These are phyloP conservation scores for Meriones psammophilus DNA, from an alignment of 2,797 vertebrate genomes.

Conservation along the genomic window DNA sequence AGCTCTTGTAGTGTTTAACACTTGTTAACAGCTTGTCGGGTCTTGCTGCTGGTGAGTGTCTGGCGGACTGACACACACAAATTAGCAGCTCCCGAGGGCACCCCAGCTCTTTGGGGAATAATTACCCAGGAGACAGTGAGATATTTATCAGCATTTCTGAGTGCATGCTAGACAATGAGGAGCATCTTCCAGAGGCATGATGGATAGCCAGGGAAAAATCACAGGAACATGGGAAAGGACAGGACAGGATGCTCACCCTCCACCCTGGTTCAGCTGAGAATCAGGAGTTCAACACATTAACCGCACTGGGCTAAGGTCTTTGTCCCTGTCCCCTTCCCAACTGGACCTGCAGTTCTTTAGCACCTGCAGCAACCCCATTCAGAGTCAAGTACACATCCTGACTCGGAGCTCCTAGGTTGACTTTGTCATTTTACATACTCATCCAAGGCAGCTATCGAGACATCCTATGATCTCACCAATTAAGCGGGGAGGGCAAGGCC, in stretches of 20 bases:
- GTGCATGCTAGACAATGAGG: not conserved
- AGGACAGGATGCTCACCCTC: not conserved
- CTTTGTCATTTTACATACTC: not conserved
- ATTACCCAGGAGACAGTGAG: not conserved
- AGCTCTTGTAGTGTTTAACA: not conserved
- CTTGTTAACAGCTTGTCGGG: constrained; percentile 41
- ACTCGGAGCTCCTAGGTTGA: not conserved
- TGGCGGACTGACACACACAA: not conserved
- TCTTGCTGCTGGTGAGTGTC: not conserved
- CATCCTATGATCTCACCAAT: not conserved
- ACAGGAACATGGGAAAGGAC: not conserved
- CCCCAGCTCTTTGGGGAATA: constrained; percentile 40
- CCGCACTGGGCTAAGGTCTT: not conserved
- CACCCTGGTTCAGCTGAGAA: not conserved
- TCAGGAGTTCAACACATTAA: not conserved
- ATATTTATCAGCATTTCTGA: constrained; percentile 60
- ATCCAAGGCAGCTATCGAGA: not conserved
- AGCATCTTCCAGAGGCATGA: not conserved
- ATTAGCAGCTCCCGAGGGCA: constrained; percentile 1
- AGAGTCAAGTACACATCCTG: not conserved
- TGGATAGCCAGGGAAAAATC: not conserved
- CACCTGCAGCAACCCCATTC: not conserved
- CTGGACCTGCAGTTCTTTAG: not conserved
- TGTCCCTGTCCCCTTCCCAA: not conserved
- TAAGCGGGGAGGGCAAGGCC: too few species aligned